phyloP scores from a whole-genome alignment of 2,888 invertebrate species.

The Hoplodrina ambigua region DNA sequence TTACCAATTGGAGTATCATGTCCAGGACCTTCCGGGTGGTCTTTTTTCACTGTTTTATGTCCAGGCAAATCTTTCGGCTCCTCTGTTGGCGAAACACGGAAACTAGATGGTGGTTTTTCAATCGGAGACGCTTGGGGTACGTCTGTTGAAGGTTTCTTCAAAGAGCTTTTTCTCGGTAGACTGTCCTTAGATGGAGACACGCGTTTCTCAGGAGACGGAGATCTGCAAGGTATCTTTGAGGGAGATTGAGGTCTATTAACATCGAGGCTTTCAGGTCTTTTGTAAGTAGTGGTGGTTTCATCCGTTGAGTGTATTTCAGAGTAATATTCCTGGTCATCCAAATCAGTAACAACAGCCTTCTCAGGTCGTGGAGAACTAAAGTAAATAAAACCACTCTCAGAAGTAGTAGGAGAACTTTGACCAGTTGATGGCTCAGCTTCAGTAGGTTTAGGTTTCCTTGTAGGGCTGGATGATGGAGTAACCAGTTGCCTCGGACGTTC shows the following conservation, averaged over 20 bases:
- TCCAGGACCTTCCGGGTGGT: constrained; percentile 70
- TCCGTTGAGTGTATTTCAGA: constrained; percentile 66
- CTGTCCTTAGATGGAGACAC: constrained; percentile 75
- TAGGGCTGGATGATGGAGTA: constrained; percentile 89
- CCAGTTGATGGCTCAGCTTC: constrained; percentile 83
- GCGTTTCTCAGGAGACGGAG: constrained; percentile 82
- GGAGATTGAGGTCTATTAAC: constrained; percentile 76
- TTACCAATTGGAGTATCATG: constrained; percentile 75
- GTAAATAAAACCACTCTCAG: constrained; percentile 89
- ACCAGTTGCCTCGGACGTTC: constrained; percentile 81
- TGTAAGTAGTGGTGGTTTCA: constrained; percentile 57
- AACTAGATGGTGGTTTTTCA: constrained; percentile 85
- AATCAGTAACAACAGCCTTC: constrained; percentile 78
- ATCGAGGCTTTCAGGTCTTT: constrained; percentile 70
- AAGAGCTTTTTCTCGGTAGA: constrained; percentile 85
- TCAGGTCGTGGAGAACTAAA: constrained; percentile 79
- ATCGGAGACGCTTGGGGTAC: constrained; percentile 73
- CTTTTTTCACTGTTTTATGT: constrained; percentile 77
- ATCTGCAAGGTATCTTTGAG: constrained; percentile 84
- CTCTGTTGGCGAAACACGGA: constrained; percentile 80
- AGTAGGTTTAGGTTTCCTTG: constrained; percentile 78
- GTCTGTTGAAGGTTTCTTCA: constrained; percentile 82
- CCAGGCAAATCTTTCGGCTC: constrained; percentile 71
- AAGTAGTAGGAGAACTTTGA: constrained; percentile 89
- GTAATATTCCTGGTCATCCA: constrained; percentile 76